These are phyloP conservation scores for Diarsia dahlii DNA, from an alignment of 2,888 invertebrate genomes.

Conservation along the genomic window DNA sequence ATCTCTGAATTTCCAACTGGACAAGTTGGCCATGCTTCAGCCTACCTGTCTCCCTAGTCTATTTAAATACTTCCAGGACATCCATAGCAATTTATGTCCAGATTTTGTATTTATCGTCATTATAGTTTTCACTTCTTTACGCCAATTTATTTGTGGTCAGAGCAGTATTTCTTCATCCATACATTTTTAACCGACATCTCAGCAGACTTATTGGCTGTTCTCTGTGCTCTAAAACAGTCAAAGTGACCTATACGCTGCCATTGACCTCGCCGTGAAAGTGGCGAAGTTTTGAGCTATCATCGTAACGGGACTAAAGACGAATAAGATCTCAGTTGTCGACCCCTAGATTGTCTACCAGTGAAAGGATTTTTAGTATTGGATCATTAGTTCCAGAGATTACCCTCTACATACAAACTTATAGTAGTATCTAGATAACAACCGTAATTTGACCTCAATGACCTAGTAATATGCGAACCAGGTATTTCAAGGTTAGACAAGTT, in stretches of 20 bases:
- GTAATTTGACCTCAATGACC: background rate
- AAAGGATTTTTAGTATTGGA: no score
- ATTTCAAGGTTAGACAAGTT: slow-evolving; percentile 16
- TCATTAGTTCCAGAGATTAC: no score
- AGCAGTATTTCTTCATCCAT: background rate
- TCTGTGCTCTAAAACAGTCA: background rate
- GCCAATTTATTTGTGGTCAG: background rate
- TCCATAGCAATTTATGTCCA: no score
- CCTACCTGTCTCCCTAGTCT: no score
- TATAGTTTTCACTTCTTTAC: background rate
- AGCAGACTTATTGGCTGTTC: background rate
- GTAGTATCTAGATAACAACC: no score
- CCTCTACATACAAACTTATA: no score
- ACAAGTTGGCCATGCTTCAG: no score
- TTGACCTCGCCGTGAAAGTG: background rate
- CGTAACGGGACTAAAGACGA: background rate
- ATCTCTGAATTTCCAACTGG: no score
- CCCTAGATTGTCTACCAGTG: no score
- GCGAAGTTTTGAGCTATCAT: background rate
- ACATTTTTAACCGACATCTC: background rate
- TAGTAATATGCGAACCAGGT: background rate
- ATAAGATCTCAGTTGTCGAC: background rate
- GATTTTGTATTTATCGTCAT: background rate
- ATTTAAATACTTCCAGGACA: no score
- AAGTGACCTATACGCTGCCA: background rate